Evolutionary conservation across 2,888 invertebrate genomes (phyloP).

Genomic region (Ophonus ardosiacus): DNA sequence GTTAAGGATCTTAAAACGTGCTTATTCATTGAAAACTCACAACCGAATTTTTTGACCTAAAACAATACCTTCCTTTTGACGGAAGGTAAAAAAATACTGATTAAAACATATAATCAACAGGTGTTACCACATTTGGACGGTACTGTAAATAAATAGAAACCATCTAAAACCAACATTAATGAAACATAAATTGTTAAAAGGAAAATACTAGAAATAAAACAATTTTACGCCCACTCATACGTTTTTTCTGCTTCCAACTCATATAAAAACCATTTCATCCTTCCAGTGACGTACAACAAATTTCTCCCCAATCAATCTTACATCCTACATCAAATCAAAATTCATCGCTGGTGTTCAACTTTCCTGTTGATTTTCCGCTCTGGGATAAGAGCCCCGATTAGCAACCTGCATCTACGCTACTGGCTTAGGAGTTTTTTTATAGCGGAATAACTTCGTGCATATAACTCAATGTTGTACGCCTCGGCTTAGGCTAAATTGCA

Average conservation of each 20-base stretch:
- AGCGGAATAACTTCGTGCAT: conserved; percentile 36
- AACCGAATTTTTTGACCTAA: too few relatives aligned
- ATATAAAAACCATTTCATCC: conserved; percentile 1
- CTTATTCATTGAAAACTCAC: too few relatives aligned
- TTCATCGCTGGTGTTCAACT: conserved; percentile 12
- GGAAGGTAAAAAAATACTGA: too few relatives aligned
- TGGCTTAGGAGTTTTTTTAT: conserved; percentile 44
- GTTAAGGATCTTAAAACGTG: too few relatives aligned
- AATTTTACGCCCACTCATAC: neutral
- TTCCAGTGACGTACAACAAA: neutral
- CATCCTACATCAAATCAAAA: conserved; percentile 5
- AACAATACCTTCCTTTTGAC: too few relatives aligned
- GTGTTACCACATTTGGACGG: too few relatives aligned
- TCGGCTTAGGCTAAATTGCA: conserved; percentile 39
- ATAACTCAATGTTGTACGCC: conserved; percentile 32
- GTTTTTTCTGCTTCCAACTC: neutral
- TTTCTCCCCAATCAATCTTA: conserved; percentile 14
- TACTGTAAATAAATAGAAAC: too few relatives aligned
- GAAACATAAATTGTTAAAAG: too few relatives aligned
- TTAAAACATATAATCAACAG: too few relatives aligned
- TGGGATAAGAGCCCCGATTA: conserved; percentile 10
- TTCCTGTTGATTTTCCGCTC: neutral
- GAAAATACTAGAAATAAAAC: neutral
- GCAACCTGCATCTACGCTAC: neutral
- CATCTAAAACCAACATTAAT: too few relatives aligned